Evolutionary conservation across 2,888 invertebrate genomes (phyloP).

Genomic region (Nomada flava): DNA sequence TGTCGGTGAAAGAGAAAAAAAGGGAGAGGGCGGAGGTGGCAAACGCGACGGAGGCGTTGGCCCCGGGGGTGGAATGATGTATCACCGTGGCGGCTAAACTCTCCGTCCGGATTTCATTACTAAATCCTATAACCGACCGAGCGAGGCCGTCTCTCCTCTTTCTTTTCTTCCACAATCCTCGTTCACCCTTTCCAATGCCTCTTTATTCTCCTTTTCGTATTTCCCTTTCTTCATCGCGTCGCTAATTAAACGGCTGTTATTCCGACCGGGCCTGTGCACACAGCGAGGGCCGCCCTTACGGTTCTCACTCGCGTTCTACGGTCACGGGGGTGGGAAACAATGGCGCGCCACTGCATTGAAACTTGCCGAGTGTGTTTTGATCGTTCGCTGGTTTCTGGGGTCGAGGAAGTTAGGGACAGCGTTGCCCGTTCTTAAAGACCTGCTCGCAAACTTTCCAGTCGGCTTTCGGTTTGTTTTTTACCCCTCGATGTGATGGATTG

Average conservation of each 20-base stretch:
- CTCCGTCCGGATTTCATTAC: constrained; percentile 73
- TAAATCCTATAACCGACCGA: constrained; percentile 73
- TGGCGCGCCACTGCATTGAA: constrained; percentile 58
- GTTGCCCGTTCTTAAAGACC: constrained; percentile 25
- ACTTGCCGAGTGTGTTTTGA: constrained; percentile 49
- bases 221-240: constrained; percentile 60
- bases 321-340: constrained; percentile 49
- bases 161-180: constrained; percentile 45
- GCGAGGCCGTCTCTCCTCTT: constrained; percentile 44
- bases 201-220: constrained; percentile 44
- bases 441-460: constrained; percentile 12
- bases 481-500: background rate
- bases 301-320: constrained; percentile 41
- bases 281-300: constrained; percentile 44
- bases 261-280: constrained; percentile 36
- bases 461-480: background rate
- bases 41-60: constrained; percentile 58
- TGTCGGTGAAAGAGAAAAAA: constrained; percentile 31
- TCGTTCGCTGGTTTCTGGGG: constrained; percentile 35
- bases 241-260: constrained; percentile 74
- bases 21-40: constrained; percentile 28
- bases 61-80: constrained; percentile 66
- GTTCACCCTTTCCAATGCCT: constrained; percentile 8
- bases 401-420: constrained; percentile 22
- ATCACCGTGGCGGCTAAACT: constrained; percentile 69